Conservation (phyloP, 2,888 invertebrate species). For the Cephus spinipes region DNA sequence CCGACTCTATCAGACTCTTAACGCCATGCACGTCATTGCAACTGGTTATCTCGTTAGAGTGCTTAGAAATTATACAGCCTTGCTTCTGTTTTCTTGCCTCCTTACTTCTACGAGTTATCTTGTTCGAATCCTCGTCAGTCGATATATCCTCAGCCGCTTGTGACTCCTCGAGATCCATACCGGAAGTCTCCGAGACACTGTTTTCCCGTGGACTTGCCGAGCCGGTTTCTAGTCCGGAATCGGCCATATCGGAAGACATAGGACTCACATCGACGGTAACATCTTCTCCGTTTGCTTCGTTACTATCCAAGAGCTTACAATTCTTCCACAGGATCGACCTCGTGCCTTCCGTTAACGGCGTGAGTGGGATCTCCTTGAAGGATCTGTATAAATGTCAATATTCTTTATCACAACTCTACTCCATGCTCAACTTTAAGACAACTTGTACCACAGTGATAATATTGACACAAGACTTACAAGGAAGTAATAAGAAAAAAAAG, state of each 20-base stretch:
- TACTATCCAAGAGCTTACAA: neutral
- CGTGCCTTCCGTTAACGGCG: neutral
- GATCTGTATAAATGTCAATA: neutral
- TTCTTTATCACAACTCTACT: neutral
- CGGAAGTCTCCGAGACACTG: conserved; percentile 62
- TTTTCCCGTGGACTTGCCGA: conserved; percentile 65
- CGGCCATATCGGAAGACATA: conserved; percentile 61
- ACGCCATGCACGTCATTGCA: conserved; percentile 20
- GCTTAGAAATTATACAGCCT: neutral
- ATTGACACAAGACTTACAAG: neutral
- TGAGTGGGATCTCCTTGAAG: neutral
- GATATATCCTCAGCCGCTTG: conserved; percentile 55
- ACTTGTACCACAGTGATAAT: neutral
- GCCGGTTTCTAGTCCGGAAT: conserved; percentile 65
- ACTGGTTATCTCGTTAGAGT: conserved; percentile 7
- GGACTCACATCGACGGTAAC: conserved; percentile 44
- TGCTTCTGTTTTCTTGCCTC: conserved; percentile 23
- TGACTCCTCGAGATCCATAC: conserved; percentile 42
- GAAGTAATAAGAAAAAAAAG: neutral
- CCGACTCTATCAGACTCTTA: conserved; percentile 26
- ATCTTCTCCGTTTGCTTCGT: conserved; percentile 28
- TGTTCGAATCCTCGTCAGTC: conserved; percentile 56
- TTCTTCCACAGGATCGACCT: neutral
- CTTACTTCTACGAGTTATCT: conserved; percentile 33
- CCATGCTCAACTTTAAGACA: neutral